These are phyloP conservation scores for Limulus polyphemus DNA, from an alignment of 2,888 invertebrate genomes.

Conservation along the genomic window DNA sequence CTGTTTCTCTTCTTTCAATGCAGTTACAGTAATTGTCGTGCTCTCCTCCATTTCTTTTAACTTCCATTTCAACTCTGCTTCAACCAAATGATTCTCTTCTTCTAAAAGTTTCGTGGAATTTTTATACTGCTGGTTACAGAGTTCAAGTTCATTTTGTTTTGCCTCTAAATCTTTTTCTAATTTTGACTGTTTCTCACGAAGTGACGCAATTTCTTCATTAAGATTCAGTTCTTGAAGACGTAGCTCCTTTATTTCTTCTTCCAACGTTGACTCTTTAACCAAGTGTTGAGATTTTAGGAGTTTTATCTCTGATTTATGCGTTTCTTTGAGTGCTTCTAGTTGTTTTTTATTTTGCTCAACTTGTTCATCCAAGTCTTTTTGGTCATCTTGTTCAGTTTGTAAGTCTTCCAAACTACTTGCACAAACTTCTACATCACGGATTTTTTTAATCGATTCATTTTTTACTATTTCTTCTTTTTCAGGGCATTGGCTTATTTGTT, in stretches of 20 bases:
- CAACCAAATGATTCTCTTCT: constrained; percentile 19
- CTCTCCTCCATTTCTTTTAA: constrained; percentile 21
- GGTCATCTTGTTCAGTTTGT: background rate
- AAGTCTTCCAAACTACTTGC: background rate
- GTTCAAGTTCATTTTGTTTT: constrained; percentile 5
- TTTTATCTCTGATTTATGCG: background rate
- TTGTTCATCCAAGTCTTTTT: background rate
- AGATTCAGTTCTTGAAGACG: background rate
- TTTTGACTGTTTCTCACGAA: background rate
- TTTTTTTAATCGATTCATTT: background rate
- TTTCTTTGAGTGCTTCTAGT: background rate
- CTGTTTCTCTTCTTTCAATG: constrained; percentile 17
- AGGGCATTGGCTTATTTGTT: background rate
- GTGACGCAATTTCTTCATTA: background rate
- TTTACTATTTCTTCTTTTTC: background rate
- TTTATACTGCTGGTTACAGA: constrained; percentile 3
- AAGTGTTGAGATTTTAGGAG: too few species aligned
- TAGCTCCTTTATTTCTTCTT: background rate
- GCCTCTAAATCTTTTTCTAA: constrained; percentile 15
- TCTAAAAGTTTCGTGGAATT: constrained; percentile 2
- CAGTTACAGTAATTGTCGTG: constrained; percentile 17
- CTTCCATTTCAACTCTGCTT: constrained; percentile 20
- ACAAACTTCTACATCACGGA: background rate
- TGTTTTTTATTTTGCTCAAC: background rate
- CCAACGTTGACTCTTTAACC: background rate